Conservation (phyloP, 2,113 vertebrate species). For the Cryptomyrus ogoouensis region DNA sequence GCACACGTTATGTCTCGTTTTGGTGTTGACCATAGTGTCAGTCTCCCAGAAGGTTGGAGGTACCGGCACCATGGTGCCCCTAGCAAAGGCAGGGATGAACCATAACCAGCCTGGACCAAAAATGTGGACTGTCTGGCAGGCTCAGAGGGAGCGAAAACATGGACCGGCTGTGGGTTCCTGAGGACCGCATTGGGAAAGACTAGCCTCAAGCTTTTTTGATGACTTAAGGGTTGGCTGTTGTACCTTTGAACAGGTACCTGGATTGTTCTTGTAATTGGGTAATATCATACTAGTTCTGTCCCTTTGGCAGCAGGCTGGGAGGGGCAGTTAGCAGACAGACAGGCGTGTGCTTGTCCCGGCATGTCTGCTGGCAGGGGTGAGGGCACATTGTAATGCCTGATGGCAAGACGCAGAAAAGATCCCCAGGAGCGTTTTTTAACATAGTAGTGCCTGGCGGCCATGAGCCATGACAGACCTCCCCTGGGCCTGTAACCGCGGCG, state of each 20-base stretch:
- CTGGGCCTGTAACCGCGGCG: not conserved
- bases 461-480: not conserved
- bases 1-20: not conserved
- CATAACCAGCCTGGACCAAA: not conserved
- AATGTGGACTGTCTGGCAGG: not conserved
- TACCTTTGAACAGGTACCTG: not conserved
- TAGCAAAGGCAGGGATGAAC: not conserved
- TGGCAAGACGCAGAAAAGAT: not conserved
- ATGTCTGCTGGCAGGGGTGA: not conserved
- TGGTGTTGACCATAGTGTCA: not conserved
- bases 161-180: not conserved
- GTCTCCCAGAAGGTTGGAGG: not conserved
- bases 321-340: not conserved
- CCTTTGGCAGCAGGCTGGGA: not conserved
- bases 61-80: not conserved
- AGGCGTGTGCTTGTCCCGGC: not conserved
- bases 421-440: not conserved
- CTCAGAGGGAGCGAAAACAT: not conserved
- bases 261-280: not conserved
- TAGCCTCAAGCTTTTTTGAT: not conserved
- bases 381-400: not conserved
- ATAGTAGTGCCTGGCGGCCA: not conserved
- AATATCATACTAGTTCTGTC: not conserved
- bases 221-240: not conserved
- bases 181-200: not conserved